A percentile compares a stretch with the other conserved stretches of the same genome.
Evolutionary conservation across 37 sponge, comb jelly and placozoan genomes (phyloP).

Genomic region (Chondrosia reniformis): DNA sequence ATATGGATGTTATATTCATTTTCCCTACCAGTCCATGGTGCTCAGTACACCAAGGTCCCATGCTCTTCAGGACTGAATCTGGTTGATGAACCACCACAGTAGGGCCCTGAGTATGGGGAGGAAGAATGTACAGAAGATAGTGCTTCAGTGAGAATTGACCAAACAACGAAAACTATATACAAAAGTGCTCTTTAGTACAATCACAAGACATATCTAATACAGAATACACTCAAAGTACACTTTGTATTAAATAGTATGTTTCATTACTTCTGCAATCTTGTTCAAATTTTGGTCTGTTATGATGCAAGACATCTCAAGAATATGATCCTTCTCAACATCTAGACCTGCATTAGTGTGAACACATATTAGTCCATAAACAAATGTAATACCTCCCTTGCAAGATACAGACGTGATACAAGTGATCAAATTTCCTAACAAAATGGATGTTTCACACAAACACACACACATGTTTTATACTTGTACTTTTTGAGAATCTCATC

Average conservation of each 20-base stretch:
- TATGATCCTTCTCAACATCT: constrained; percentile 53
- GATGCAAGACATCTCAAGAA: constrained; percentile 88
- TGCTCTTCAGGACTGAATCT: constrained; percentile 48
- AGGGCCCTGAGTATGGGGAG: constrained; percentile 48
- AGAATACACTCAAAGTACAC: not conserved
- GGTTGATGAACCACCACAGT: constrained; percentile 76
- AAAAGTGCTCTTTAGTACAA: not conserved
- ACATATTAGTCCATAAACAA: not conserved
- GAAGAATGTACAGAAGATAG: not conserved
- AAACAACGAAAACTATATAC: not conserved
- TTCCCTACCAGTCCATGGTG: constrained; percentile 74
- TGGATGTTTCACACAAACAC: not conserved
- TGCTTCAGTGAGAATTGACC: not conserved
- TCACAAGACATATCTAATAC: not conserved
- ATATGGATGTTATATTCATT: not conserved
- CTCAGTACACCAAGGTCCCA: constrained; percentile 73
- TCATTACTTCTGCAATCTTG: constrained; percentile 59
- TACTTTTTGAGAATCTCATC: too few relatives aligned
- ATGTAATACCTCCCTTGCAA: not conserved
- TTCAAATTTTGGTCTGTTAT: constrained; percentile 82
- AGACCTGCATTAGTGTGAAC: constrained; percentile 42
- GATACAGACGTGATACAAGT: not conserved
- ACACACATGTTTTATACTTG: too few relatives aligned
- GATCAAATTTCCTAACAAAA: not conserved
- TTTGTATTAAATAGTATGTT: not conserved